Percentiles rank a stretch among this genome's conserved stretches.
Evolutionary conservation across 30 jellyfish, hydroid and myxozoan species (phyloP).

Genomic region (Aurelia sp.): DNA sequence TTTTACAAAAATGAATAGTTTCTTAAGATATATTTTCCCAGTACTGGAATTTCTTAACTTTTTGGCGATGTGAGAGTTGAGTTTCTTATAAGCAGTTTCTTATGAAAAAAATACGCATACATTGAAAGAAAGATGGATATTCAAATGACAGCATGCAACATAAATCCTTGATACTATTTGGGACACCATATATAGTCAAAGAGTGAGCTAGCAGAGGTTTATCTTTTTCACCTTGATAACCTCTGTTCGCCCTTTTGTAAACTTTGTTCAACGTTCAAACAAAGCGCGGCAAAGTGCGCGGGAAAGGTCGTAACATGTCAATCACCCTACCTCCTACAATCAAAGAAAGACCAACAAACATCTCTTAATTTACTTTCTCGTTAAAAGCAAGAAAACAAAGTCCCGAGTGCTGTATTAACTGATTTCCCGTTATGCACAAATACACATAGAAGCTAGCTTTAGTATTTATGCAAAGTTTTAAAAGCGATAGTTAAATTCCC

Average conservation of each 20-base stretch:
- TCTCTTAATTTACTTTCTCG: conserved; percentile 7
- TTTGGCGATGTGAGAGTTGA: no score
- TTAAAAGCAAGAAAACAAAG: neutral
- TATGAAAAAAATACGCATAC: no score
- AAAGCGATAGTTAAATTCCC: conserved; percentile 4
- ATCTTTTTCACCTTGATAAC: no score
- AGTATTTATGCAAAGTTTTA: neutral
- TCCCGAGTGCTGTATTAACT: neutral
- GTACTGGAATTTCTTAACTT: no score
- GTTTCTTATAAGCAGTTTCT: no score
- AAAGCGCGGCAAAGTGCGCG: conserved; percentile 23
- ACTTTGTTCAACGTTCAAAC: neutral
- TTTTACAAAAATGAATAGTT: no score
- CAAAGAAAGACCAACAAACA: conserved; percentile 17
- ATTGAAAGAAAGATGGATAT: no score
- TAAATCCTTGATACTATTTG: no score
- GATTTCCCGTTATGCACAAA: conserved; percentile 26
- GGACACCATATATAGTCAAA: no score
- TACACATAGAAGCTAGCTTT: neutral
- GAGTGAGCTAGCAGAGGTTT: no score
- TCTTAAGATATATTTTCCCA: no score
- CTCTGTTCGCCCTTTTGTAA: neutral
- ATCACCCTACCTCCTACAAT: conserved; percentile 4
- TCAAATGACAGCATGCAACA: no score
- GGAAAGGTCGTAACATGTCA: conserved; percentile 22